Base-by-base conservation (phyloP, 1,140 invertebrate genomes). In the Pollicipes pollicipes region DNA sequence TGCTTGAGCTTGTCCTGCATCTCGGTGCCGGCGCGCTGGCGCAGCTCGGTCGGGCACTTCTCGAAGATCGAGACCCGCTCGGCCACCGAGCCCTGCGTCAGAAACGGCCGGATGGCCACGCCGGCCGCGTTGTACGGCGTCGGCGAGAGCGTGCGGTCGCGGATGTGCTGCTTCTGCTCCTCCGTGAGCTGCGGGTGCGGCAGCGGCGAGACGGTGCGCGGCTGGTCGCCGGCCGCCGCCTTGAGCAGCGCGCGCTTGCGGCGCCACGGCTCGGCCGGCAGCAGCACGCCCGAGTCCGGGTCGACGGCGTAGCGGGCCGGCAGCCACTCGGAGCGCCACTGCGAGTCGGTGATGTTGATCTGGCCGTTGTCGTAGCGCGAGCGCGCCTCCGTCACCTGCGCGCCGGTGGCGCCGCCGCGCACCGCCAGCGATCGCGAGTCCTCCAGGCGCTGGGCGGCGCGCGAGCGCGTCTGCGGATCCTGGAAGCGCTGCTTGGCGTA, bases 51-150 rank as follows among this genome's bases (percentile, higher is more conserved):
- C 0, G 93, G 93, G 77, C 91, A 91, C 78, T 90, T 88, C 78
- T 95, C 93, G 78, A 95, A 95, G 76, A 94, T 90, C 69, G 95
- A 83, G 35, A 95, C 91, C 35, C 93, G 82, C 77, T 95, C 93
- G 3, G 92, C 92, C 0, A 95, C 93, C 0, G 91, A 94, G 6
- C 92, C 92, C 73, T 91, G 83, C 3, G 91, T 92, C 24, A 94
- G 82, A 78, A 94, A 93, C 2, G 90, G 90, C 71, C 90, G 81
- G n/a, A 91, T 87, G 0, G 89, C 73, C 58, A 73, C 70, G 27
- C 72, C 74, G 35, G 71, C 73, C 64, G 72, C 71, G 70, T 77
- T 70, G 69, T 75, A 70, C 68, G 76, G 70, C 30, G 74, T 72
- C 30, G 72, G 75, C 21, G 76, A 73, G 24, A 73, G 72, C 4